These are phyloP conservation scores for Triplophysa rosa DNA, from an alignment of 2,113 vertebrate genomes.

Conservation along the genomic window DNA sequence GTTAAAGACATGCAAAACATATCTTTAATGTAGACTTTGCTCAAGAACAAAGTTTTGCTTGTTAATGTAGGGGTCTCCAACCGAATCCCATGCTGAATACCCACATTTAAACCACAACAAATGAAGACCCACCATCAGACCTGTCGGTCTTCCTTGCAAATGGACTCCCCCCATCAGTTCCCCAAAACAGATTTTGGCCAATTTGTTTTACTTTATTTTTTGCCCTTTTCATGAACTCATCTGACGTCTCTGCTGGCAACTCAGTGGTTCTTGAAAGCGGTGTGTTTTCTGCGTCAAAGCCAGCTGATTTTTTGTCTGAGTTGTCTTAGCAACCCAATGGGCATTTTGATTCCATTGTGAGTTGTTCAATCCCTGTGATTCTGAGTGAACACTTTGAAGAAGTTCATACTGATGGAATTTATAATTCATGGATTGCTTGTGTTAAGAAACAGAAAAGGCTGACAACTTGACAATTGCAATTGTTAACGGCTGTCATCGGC, in stretches of 20 bases:
- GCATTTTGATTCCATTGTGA: conserved; percentile 47
- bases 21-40: too few species aligned
- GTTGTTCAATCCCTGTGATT: background rate
- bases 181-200: background rate
- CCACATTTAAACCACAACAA: too few species aligned
- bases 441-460: background rate
- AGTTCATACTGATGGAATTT: background rate
- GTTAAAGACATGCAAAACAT: background rate
- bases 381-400: background rate
- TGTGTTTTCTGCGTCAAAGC: background rate
- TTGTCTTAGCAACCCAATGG: conserved; percentile 44
- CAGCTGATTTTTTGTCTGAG: conserved; percentile 27
- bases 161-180: too few species aligned
- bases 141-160: too few species aligned
- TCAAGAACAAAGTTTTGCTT: too few species aligned
- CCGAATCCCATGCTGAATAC: background rate
- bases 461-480: background rate
- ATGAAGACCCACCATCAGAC: too few species aligned
- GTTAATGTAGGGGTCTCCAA: too few species aligned
- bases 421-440: background rate
- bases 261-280: background rate
- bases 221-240: background rate
- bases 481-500: background rate
- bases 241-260: conserved; percentile 2
- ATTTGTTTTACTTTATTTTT: background rate